A percentile compares a stretch with the other conserved stretches of the same genome.
Evolutionary conservation across 1,140 invertebrate genomes (phyloP).

Genomic region (Lepidurus apus): DNA sequence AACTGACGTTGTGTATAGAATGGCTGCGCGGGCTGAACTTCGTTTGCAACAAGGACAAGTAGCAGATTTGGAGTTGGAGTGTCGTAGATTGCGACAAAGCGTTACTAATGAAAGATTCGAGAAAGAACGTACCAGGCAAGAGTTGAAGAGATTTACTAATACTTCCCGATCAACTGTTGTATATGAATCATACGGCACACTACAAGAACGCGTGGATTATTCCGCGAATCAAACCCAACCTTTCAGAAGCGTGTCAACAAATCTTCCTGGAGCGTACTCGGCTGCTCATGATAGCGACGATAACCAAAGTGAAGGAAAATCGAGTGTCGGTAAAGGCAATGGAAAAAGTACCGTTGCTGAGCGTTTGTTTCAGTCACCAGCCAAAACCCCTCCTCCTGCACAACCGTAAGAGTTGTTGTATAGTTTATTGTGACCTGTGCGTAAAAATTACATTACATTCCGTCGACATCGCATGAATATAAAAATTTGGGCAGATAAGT

Average conservation of each 20-base stretch:
- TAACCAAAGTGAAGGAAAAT: conserved; percentile 1
- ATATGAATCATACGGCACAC: not conserved
- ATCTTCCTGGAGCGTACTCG: not conserved
- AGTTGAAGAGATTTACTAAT: not conserved
- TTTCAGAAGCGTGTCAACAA: not conserved
- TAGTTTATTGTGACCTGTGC: not conserved
- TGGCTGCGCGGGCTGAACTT: not conserved
- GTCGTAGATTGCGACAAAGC: not conserved
- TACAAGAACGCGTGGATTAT: not conserved
- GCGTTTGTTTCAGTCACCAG: not conserved
- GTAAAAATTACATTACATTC: not conserved
- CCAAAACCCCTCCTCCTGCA: not conserved
- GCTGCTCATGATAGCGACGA: not conserved
- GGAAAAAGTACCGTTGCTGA: not conserved
- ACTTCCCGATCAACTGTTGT: not conserved
- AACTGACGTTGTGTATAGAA: not conserved
- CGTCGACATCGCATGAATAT: not conserved
- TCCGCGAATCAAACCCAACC: not conserved
- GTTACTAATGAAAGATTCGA: not conserved
- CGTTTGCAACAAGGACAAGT: conserved; percentile 7
- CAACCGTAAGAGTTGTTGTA: not conserved
- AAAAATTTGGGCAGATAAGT: not conserved
- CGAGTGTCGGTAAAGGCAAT: conserved; percentile 10
- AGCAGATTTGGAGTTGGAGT: not conserved
- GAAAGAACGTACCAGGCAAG: not conserved